Evolutionary conservation across 1,140 invertebrate species (phyloP).

Genomic region (Drosophila punjabiensis): DNA sequence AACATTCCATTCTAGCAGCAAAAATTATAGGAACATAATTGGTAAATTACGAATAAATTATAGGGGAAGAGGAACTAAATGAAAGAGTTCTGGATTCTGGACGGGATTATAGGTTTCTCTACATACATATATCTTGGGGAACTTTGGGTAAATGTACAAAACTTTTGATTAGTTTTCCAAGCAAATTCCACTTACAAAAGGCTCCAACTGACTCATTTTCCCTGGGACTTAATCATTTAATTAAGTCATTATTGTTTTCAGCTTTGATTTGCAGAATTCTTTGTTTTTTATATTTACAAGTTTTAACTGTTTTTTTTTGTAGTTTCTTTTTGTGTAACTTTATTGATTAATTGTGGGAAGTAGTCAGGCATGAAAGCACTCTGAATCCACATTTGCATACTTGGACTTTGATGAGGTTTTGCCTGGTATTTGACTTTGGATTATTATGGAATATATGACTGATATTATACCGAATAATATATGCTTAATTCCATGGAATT

Average conservation of each 20-base stretch:
- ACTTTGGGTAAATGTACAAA: neutral
- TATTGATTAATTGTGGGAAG: conserved; percentile 10
- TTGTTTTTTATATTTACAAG: neutral
- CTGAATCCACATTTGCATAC: neutral
- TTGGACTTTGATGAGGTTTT: neutral
- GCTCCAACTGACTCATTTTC: neutral
- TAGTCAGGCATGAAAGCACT: neutral
- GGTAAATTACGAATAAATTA: conserved; percentile 8
- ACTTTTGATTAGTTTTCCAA: neutral
- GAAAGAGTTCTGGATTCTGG: neutral
- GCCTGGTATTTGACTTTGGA: neutral
- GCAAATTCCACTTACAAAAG: neutral
- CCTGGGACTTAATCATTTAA: neutral
- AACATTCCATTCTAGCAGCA: conserved; percentile 16
- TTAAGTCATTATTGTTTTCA: neutral
- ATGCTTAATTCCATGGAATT: conserved; percentile 20
- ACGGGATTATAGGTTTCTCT: neutral
- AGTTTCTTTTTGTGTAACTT: neutral
- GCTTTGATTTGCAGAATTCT: neutral
- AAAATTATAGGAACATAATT: neutral
- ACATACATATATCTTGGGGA: neutral
- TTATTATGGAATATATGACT: neutral
- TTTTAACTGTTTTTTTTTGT: neutral
- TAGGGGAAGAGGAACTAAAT: neutral
- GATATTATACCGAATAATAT: neutral